A percentile compares a stretch with the other conserved stretches of the same genome.
Conservation (phyloP, 2,113 vertebrate genomes). For the Rhinolophus ferrumequinum region DNA sequence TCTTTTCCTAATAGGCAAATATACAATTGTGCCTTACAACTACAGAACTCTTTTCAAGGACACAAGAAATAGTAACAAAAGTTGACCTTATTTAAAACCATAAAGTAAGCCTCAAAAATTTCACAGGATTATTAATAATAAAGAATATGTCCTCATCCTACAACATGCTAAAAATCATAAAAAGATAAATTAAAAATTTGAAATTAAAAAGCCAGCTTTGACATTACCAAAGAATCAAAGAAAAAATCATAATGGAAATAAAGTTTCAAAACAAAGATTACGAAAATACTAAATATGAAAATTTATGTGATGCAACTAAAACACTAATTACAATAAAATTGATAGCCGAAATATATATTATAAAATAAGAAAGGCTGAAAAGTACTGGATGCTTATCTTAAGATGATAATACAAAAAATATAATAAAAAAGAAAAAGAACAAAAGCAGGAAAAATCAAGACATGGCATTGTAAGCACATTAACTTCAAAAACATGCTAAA, state of each 20-base stretch:
- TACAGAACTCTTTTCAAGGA: not conserved
- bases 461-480: not conserved
- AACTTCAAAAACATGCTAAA: not conserved
- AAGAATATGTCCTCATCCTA: not conserved
- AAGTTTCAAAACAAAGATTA: not conserved
- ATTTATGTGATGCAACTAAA: not conserved
- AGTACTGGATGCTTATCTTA: not conserved
- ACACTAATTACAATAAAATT: not conserved
- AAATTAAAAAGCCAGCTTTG: not conserved
- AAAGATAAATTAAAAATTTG: not conserved
- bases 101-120: slow-evolving; percentile 11
- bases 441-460: not conserved
- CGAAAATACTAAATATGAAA: not conserved
- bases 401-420: not conserved
- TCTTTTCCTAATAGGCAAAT: not conserved
- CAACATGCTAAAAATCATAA: not conserved
- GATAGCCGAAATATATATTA: not conserved
- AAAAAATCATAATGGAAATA: not conserved
- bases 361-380: not conserved
- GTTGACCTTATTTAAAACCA: not conserved
- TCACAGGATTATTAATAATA: not conserved
- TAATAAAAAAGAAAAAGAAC: not conserved
- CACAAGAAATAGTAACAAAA: not conserved
- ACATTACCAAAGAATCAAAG: not conserved
- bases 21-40: not conserved